Evolutionary conservation across 1,140 invertebrate genomes (phyloP).

Genomic region (Polyergus mexicanus): DNA sequence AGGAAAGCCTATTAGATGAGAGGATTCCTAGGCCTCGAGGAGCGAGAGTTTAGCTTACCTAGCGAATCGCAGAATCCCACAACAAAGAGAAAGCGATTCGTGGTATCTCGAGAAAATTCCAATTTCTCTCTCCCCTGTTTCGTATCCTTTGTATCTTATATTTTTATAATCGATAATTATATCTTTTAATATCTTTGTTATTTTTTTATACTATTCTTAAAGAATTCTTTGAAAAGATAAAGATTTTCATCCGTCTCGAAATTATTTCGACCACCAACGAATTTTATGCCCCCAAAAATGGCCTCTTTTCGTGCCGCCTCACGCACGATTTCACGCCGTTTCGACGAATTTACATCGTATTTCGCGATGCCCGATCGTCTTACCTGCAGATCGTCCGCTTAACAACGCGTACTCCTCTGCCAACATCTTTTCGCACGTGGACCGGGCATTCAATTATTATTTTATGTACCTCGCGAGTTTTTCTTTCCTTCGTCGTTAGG

Average conservation of each 20-base stretch:
- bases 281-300: no score
- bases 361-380: no score
- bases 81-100: slow-evolving; percentile 60
- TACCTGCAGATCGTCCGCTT: no score
- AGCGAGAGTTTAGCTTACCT: slow-evolving; percentile 52
- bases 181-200: no score
- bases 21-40: slow-evolving; percentile 19
- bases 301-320: no score
- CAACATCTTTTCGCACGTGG: neutral
- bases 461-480: neutral
- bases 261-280: no score
- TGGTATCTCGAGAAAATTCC: slow-evolving; percentile 52
- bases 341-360: no score
- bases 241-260: no score
- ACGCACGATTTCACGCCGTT: no score
- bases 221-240: no score
- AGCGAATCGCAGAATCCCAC: slow-evolving; percentile 77
- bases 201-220: no score
- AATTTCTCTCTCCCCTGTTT: neutral
- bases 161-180: neutral
- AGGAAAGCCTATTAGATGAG: slow-evolving; percentile 75
- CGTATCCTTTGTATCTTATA: neutral
- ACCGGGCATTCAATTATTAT: neutral
- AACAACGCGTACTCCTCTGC: neutral
- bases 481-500: neutral